These are phyloP conservation scores for Fissipunctia ypsillon DNA, from an alignment of 2,888 invertebrate species.

Conservation along the genomic window DNA sequence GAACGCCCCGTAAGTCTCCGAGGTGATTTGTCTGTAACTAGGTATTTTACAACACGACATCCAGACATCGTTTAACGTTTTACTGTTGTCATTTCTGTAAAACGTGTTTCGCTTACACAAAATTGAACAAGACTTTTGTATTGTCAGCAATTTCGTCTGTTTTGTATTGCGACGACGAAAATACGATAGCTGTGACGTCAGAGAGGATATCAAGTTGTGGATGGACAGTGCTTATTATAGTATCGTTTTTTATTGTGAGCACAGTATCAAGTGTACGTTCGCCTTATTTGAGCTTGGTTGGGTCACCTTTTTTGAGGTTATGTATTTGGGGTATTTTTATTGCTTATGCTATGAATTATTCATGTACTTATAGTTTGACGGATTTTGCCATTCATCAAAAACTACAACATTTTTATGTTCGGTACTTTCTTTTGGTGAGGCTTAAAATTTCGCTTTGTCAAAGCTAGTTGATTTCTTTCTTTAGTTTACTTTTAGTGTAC, in stretches of 20 bases:
- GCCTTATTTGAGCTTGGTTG: slow-evolving; percentile 35
- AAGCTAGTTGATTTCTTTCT: background rate
- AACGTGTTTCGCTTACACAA: slow-evolving; percentile 76
- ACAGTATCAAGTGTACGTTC: slow-evolving; percentile 48
- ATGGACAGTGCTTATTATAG: slow-evolving; percentile 57
- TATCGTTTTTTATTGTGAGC: slow-evolving; percentile 48
- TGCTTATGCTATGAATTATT: slow-evolving; percentile 35
- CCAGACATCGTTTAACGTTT: slow-evolving; percentile 69
- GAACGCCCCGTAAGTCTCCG: slow-evolving; percentile 31
- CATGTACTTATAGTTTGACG: background rate
- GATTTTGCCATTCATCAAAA: slow-evolving; percentile 5
- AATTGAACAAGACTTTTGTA: slow-evolving; percentile 62
- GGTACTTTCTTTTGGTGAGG: background rate
- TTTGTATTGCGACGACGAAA: slow-evolving; percentile 50
- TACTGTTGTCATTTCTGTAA: slow-evolving; percentile 74
- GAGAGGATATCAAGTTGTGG: slow-evolving; percentile 58
- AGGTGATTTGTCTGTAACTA: slow-evolving; percentile 64
- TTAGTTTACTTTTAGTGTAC: slow-evolving; percentile 6
- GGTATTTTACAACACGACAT: slow-evolving; percentile 69
- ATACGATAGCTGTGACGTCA: slow-evolving; percentile 60
- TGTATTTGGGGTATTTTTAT: slow-evolving; percentile 17
- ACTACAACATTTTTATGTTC: background rate
- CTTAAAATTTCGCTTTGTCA: background rate
- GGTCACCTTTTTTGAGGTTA: slow-evolving; percentile 26
- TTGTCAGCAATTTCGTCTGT: slow-evolving; percentile 63